Base-by-base conservation (phyloP, 2,797 vertebrate genomes). In the Pangasius macronema region DNA sequence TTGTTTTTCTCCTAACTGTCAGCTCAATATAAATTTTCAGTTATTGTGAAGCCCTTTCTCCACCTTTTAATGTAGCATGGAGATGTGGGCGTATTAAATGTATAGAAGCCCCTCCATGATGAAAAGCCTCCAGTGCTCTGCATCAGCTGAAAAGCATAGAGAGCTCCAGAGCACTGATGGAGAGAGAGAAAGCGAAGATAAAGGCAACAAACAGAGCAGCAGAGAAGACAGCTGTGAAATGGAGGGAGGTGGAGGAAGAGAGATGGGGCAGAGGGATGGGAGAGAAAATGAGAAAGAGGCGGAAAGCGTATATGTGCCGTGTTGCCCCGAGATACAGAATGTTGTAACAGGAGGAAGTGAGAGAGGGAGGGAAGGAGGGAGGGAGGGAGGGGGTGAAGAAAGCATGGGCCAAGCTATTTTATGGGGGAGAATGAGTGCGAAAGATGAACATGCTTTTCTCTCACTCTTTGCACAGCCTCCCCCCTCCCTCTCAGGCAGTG, bases 241-340 rank as follows among this genome's bases (percentile, higher is more conserved):
- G 90, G 87, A 86, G 86, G 82, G 82, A 51, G 61, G 57, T 85
- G 84, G 77, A 80, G 80, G 55, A 79, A 79, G 11, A 46, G 49
- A 87, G 67, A 68, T 33, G 82, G 83, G 90, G 89, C 90, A 89
- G 88, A 76, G 87, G 77, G 87, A 85, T 49, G 53, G 53, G 36
- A 83, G 83, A 70, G 59, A 39, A 77, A 67, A 73, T 75, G 36
- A 72, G 82, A 67, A 30, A 51, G 84, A 63, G 55, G 84, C 61
- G 82, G 27, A 79, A 89, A 90, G 89, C 86, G 82, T 91, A 91
- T 93, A 92, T 93, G 93, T 92, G 91, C 89, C 30, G 91, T 90
- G 94, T 96, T 96, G 94, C 95, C 94, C 93, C 88, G 93, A 94
- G 95, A 95, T 95, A 96, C 93, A 94, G 90, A 94, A 95, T 95